A percentile compares a stretch with the other conserved stretches of the same genome.
phyloP scores from a whole-genome alignment of 2,888 invertebrate species.

The Pegoplata infirma region DNA sequence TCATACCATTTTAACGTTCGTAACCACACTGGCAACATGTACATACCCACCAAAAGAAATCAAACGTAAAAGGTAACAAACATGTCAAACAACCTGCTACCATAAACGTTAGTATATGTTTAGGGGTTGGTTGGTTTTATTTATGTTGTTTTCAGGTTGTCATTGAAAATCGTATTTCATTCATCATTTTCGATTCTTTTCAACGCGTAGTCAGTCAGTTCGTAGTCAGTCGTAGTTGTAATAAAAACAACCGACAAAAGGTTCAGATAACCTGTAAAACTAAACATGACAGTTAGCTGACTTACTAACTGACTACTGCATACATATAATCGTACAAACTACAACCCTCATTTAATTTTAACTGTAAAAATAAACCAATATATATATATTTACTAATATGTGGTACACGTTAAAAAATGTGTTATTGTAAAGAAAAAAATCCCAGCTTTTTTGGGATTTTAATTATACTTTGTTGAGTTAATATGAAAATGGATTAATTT shows the following conservation, averaged over 20 bases:
- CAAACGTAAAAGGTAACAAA: conserved; percentile 64
- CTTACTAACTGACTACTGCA: conserved; percentile 54
- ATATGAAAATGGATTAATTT: too few relatives aligned
- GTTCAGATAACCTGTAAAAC: conserved; percentile 64
- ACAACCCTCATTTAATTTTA: conserved; percentile 32
- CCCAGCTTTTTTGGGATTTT: too few relatives aligned
- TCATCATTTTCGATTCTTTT: conserved; percentile 67
- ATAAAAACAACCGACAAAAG: conserved; percentile 45
- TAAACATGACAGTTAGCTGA: conserved; percentile 64
- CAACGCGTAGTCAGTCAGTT: not conserved
- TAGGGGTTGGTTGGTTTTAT: conserved; percentile 66
- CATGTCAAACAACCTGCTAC: conserved; percentile 53
- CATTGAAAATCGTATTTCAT: conserved; percentile 73
- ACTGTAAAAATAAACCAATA: conserved; percentile 17
- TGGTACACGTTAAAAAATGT: not conserved
- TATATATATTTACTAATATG: too few relatives aligned
- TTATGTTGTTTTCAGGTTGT: conserved; percentile 60
- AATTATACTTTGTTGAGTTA: too few relatives aligned
- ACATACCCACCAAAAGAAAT: conserved; percentile 65
- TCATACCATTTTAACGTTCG: conserved; percentile 19
- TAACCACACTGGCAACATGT: conserved; percentile 26
- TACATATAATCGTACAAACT: not conserved
- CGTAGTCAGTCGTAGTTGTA: conserved; percentile 2
- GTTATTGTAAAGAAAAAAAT: too few relatives aligned
- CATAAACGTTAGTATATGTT: conserved; percentile 28